Evolutionary conservation across 2,797 vertebrate genomes (phyloP).

Genomic region (Glyptemys insculpta): DNA sequence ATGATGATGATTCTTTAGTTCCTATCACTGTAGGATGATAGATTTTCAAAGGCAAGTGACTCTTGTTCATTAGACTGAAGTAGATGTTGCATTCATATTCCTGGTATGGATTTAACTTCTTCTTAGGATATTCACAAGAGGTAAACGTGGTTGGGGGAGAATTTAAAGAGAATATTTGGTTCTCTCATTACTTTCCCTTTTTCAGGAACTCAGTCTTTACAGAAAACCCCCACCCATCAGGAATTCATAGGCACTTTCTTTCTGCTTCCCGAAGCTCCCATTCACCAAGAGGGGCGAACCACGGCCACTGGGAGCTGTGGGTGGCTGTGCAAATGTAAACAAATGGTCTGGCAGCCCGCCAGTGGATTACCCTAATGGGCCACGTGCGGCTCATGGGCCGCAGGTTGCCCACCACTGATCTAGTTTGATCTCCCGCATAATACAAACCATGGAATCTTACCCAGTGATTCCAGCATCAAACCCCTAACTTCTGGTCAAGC

Average conservation of each 20-base stretch:
- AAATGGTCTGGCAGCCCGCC: too few relatives aligned
- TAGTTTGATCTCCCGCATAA: neutral
- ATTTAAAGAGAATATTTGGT: neutral
- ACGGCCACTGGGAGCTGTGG: too few relatives aligned
- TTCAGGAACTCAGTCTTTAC: neutral
- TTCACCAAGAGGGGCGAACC: too few relatives aligned
- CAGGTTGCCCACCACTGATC: too few relatives aligned
- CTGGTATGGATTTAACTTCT: neutral
- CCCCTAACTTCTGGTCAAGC: neutral
- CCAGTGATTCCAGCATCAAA: neutral
- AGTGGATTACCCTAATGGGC: too few relatives aligned
- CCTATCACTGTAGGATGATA: neutral
- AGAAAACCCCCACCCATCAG: neutral
- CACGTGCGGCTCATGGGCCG: too few relatives aligned
- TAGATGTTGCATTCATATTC: neutral
- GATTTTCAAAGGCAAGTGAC: neutral
- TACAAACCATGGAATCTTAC: neutral
- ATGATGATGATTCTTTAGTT: neutral
- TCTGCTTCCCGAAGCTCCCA: neutral
- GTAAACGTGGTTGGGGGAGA: neutral
- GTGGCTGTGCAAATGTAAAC: too few relatives aligned
- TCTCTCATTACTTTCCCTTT: neutral
- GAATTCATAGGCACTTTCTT: neutral
- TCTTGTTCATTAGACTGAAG: neutral
- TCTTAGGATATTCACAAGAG: neutral